These are phyloP conservation scores for Siderastrea radians DNA, from an alignment of 92 coral and sea anemone genomes.

Conservation along the genomic window DNA sequence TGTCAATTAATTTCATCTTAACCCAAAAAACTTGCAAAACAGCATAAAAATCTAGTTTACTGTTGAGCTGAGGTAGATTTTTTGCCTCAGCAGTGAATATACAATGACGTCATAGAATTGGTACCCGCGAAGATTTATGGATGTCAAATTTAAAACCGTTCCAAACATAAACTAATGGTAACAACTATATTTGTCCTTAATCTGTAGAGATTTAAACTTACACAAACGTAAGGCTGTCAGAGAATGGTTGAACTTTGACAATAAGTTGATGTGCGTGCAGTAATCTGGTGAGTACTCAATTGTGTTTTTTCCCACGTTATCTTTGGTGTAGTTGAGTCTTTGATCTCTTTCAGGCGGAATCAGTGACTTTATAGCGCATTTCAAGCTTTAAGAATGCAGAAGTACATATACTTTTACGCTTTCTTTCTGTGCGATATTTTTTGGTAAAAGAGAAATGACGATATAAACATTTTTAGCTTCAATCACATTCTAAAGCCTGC, in stretches of 20 bases:
- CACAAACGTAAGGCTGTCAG: neutral
- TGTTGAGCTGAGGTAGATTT: neutral
- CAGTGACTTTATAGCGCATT: constrained; percentile 3
- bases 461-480: no score
- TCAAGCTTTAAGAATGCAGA: neutral
- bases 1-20: no score
- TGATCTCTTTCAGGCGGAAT: no score
- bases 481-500: no score
- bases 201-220: neutral
- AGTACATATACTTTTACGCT: neutral
- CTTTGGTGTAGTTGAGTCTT: neutral
- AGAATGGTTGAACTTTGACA: constrained; percentile 17
- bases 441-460: neutral
- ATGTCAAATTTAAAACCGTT: neutral
- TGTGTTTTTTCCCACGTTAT: neutral
- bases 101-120: constrained; percentile 23
- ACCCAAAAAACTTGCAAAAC: no score
- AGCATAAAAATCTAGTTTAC: no score
- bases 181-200: neutral
- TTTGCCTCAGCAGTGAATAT: neutral
- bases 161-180: constrained; percentile 3
- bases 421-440: no score
- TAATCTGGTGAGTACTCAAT: neutral
- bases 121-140: constrained; percentile 34
- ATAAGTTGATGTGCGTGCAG: neutral